Percentiles rank a stretch among this genome's conserved stretches.
phyloP scores from a whole-genome alignment of 2,113 vertebrate species.

The Vimba vimba region DNA sequence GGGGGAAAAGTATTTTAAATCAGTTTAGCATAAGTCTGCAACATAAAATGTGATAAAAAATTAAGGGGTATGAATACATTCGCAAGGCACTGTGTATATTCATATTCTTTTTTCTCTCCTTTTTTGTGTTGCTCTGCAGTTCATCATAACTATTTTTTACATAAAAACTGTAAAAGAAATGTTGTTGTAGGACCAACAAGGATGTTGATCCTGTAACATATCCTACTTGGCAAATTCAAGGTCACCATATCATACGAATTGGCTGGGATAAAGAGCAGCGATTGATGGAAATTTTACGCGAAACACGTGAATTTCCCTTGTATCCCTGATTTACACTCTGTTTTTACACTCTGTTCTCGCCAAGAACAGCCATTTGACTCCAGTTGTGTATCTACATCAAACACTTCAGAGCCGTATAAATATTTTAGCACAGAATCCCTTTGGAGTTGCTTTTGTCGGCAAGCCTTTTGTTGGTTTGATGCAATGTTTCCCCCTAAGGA shows the following conservation, averaged over 20 bases:
- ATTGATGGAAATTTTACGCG: background rate
- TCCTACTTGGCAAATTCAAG: background rate
- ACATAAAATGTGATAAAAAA: no score
- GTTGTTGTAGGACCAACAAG: background rate
- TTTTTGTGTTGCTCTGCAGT: no score
- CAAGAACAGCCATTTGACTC: constrained; percentile 28
- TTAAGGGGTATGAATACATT: no score
- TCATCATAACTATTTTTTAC: no score
- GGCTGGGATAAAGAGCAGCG: background rate
- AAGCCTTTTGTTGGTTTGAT: constrained; percentile 50
- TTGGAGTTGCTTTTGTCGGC: constrained; percentile 57
- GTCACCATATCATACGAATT: background rate
- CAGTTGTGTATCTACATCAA: constrained; percentile 56
- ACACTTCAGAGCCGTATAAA: constrained; percentile 62
- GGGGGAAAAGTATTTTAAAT: no score
- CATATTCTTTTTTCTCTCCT: no score
- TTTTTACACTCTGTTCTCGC: constrained; percentile 39
- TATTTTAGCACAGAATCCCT: constrained; percentile 64
- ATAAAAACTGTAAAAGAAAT: background rate
- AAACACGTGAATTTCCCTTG: background rate
- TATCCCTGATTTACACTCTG: constrained; percentile 34
- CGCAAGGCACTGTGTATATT: no score
- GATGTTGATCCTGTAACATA: background rate
- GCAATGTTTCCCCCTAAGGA: constrained; percentile 55
- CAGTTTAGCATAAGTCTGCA: no score